Conservation (phyloP, 2,113 vertebrate genomes). For the Circaetus cinerascens region DNA sequence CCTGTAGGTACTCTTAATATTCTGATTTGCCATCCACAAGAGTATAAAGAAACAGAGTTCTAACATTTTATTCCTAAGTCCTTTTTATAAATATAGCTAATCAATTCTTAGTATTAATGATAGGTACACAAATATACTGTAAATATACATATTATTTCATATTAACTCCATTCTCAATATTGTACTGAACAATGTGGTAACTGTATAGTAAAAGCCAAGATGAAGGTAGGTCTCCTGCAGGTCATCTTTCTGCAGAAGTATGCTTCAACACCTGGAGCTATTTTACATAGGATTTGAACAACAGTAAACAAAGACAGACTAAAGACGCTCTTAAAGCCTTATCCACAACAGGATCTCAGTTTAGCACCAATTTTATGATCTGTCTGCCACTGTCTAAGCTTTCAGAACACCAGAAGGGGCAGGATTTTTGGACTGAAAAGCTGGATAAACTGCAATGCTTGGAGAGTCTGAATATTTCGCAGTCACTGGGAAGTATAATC, state of each 20-base stretch:
- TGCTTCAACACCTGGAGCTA: neutral
- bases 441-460: neutral
- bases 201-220: neutral
- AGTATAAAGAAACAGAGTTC: neutral
- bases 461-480: neutral
- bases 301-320: neutral
- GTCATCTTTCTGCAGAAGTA: neutral
- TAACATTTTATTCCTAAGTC: neutral
- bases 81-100: neutral
- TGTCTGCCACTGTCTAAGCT: neutral
- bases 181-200: neutral
- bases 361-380: neutral
- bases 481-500: neutral
- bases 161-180: neutral
- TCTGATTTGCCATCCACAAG: neutral
- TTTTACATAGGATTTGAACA: neutral
- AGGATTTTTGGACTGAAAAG: neutral
- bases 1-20: neutral
- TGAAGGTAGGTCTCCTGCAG: neutral
- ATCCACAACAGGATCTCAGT: neutral
- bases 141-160: neutral
- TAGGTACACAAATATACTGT: neutral
- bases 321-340: neutral
- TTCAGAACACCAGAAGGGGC: neutral
- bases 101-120: neutral